Evolutionary conservation across 2,888 invertebrate species (phyloP), one percentile per base, ranked within the genome.

Genomic region (Coenonympha arcania): DNA sequence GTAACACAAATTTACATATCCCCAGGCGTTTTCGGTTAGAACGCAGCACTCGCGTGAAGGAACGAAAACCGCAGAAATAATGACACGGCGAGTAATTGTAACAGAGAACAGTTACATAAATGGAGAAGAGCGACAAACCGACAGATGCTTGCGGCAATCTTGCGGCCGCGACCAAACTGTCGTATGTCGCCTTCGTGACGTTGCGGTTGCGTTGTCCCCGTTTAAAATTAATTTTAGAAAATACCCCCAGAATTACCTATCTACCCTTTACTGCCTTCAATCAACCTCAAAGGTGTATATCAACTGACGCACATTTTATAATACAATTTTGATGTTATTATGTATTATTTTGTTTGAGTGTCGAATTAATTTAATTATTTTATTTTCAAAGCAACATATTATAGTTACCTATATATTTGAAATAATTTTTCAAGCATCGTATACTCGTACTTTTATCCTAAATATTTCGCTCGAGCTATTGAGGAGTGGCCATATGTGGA

Each of bases 121-220:
- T 52, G 67, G 71, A 73, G 11, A 83, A 79, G 73, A 80, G 82
- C 83, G 84, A 78, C 82, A 82, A 82, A 72, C 71, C 76, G 83
- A 82, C 85, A 86, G 81, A 82, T 85, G 85, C 85, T 82, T 68
- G 76, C 76, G 78, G 84, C 84, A 76, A 81, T 81, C 73, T 76
- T 83, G 79, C 68, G 79, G 79, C 68, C 56, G 66, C 40, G 39
- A 47, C 64, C 65, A 69, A 72, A 73, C 69, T 71, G 68, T 75
- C 72, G 74, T 66, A 70, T 70, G 74, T 63, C 71, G 64, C 64
- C 54, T 76, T 78, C 79, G 79, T 78, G 76, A 76, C 79, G 61
- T 69, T 84, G 85, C 68, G 85, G 83, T 84, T 71, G 68, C 74
- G 78, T 72, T 79, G 79, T 76, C 79, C 63, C 73, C 73, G 68